Conservation (phyloP, 2,797 vertebrate genomes). For the Anabacerthia variegaticeps region DNA sequence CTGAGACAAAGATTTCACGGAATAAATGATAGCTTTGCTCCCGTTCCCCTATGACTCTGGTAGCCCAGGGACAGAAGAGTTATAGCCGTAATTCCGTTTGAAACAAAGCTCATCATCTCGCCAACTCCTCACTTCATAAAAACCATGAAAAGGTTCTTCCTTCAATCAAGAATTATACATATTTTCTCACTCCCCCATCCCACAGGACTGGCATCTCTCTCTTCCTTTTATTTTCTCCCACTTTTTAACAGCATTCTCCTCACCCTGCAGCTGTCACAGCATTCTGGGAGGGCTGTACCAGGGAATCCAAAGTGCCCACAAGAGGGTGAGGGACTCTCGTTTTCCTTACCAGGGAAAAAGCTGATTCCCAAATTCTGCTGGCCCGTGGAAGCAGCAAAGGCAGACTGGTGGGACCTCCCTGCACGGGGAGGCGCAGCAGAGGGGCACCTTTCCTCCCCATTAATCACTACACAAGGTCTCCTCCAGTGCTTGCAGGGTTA, state of each 20-base stretch:
- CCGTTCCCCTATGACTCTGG: slow-evolving; percentile 40
- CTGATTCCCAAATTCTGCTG: background rate
- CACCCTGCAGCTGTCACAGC: background rate
- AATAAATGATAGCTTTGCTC: slow-evolving; percentile 58
- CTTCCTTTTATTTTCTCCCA: background rate
- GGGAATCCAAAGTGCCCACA: background rate
- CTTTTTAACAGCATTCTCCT: background rate
- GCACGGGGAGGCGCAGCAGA: background rate
- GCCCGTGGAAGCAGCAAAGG: background rate
- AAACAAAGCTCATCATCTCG: slow-evolving; percentile 60
- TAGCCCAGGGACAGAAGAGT: slow-evolving; percentile 62
- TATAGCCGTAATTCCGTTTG: slow-evolving; percentile 15
- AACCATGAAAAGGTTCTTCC: slow-evolving; percentile 14
- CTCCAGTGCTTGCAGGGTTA: background rate
- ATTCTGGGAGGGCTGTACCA: background rate
- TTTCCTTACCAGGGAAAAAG: background rate
- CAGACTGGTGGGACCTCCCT: background rate
- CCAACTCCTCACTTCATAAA: slow-evolving; percentile 26
- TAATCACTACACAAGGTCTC: background rate
- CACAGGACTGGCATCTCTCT: background rate
- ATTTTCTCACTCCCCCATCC: slow-evolving; percentile 15
- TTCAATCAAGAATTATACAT: slow-evolving; percentile 35
- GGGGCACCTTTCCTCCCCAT: background rate
- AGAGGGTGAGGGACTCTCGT: slow-evolving; percentile 19
- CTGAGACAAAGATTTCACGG: slow-evolving; percentile 57